phyloP scores from a whole-genome alignment of 1,140 invertebrate genomes.

The Semibalanus balanoides region DNA sequence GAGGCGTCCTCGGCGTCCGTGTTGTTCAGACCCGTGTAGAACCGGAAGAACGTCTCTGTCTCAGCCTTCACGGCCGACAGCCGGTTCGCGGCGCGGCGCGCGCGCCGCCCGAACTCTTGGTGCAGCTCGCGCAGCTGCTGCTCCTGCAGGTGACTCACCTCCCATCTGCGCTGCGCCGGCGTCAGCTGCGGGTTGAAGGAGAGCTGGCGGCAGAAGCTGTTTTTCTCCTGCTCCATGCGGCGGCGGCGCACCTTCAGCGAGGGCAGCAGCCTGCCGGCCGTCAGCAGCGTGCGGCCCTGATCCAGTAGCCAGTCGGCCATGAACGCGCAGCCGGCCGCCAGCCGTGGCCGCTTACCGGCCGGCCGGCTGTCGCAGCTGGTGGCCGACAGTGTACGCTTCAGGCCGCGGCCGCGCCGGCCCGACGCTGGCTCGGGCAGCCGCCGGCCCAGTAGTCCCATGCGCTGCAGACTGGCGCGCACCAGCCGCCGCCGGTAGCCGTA shows the following conservation, averaged over 20 bases:
- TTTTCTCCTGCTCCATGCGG: not conserved
- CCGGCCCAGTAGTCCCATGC: not conserved
- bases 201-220: not conserved
- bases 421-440: not conserved
- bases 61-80: not conserved
- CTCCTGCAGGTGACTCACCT: not conserved
- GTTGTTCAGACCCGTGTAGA: not conserved
- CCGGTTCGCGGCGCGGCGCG: not conserved
- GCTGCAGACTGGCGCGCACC: not conserved
- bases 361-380: not conserved
- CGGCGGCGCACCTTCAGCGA: not conserved
- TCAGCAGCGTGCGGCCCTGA: not conserved
- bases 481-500: not conserved
- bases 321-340: not conserved
- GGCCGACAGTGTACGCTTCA: not conserved
- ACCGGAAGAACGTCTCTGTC: not conserved
- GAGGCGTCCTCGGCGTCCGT: not conserved
- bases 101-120: not conserved
- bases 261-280: not conserved
- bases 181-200: not conserved
- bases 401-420: not conserved
- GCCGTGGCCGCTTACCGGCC: not conserved
- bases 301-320: not conserved
- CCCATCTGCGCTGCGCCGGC: not conserved
- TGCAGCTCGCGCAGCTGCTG: not conserved